Evolutionary conservation across 1,140 invertebrate species (phyloP).

Genomic region (Agrypnia vestita): DNA sequence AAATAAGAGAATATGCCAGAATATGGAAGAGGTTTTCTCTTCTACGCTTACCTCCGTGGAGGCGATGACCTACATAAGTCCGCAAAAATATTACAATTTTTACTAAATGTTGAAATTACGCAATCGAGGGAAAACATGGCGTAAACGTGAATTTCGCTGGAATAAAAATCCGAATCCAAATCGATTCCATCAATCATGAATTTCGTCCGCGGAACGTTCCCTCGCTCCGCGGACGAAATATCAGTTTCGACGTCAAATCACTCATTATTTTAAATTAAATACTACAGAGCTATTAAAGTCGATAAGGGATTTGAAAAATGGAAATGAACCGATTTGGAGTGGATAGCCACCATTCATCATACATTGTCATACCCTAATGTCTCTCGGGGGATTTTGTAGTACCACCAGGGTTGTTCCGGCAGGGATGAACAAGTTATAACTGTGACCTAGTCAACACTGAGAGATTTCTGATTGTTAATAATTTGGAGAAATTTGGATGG

Average conservation of each 20-base stretch:
- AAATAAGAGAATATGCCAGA: too few species aligned
- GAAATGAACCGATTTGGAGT: conserved; percentile 30
- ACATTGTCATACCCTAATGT: conserved; percentile 35
- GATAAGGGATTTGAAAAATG: conserved; percentile 44
- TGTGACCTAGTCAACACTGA: too few species aligned
- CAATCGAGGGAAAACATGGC: neutral
- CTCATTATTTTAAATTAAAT: conserved; percentile 45
- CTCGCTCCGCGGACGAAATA: conserved; percentile 8
- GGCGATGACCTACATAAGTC: too few species aligned
- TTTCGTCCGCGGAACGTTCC: neutral
- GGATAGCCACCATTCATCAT: conserved; percentile 33
- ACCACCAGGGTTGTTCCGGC: neutral
- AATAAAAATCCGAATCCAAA: conserved; percentile 7
- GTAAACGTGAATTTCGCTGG: neutral
- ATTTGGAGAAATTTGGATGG: too few species aligned
- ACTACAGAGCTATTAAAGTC: conserved; percentile 27
- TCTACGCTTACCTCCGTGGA: too few species aligned
- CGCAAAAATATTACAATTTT: too few species aligned
- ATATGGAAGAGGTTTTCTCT: too few species aligned
- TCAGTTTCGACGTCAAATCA: conserved; percentile 15
- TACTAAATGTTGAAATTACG: too few species aligned
- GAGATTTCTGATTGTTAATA: too few species aligned
- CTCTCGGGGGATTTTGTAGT: conserved; percentile 7
- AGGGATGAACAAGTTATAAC: conserved; percentile 1
- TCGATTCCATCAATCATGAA: conserved; percentile 18